Conservation (phyloP, 1,140 invertebrate species). For the Psilanteris sp. region DNA sequence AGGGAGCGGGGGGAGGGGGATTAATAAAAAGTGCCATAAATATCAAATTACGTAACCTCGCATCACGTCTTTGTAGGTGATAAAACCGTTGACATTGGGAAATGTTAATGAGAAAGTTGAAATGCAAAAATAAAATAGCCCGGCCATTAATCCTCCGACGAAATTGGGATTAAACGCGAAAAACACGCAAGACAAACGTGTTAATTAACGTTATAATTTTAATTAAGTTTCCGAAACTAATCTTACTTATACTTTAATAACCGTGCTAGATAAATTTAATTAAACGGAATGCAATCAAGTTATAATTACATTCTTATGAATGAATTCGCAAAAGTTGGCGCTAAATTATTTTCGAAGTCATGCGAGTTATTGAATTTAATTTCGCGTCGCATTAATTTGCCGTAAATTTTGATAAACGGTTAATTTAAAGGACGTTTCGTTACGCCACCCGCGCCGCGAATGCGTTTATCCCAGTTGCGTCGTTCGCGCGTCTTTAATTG, state of each 20-base stretch:
- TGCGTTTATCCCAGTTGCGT: slow-evolving; percentile 17
- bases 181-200: slow-evolving; percentile 47
- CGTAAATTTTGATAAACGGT: slow-evolving; percentile 60
- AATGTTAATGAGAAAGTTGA: too few species aligned
- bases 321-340: slow-evolving; percentile 60
- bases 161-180: slow-evolving; percentile 39
- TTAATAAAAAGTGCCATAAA: too few species aligned
- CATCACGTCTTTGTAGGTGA: too few species aligned
- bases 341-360: slow-evolving; percentile 59
- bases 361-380: slow-evolving; percentile 57
- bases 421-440: slow-evolving; percentile 48
- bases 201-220: slow-evolving; percentile 65
- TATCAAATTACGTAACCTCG: too few species aligned
- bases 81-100: too few species aligned
- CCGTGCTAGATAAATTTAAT: slow-evolving; percentile 62
- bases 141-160: slow-evolving; percentile 18
- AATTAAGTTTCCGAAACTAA: slow-evolving; percentile 64
- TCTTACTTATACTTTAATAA: slow-evolving; percentile 65
- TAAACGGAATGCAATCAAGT: slow-evolving; percentile 64
- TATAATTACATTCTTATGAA: slow-evolving; percentile 65
- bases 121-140: too few species aligned
- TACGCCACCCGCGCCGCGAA: slow-evolving; percentile 28
- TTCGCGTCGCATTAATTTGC: slow-evolving; percentile 60
- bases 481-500: too few species aligned
- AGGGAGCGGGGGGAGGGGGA: too few species aligned